Base-by-base conservation (phyloP, 35 echinoderm and acorn worm species). In the Ophioderma brevispina region DNA sequence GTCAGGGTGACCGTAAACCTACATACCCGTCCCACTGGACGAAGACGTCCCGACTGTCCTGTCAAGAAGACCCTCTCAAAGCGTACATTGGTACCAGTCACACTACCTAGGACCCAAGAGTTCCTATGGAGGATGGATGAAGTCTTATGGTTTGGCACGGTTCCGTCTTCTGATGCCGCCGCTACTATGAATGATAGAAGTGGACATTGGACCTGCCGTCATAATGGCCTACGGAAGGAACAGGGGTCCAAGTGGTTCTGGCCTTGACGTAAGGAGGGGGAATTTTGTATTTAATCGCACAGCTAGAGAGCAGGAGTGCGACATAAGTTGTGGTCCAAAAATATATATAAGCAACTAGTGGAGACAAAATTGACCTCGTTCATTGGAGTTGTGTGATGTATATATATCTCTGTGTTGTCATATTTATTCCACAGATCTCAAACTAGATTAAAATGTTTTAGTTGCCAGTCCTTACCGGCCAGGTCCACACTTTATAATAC, bases 171-270 rank as follows among this genome's bases (percentile, higher is more conserved):
- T 33, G 86, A 86, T 94, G 86, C 39, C 86, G 0, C 81, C 96
- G 96, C 95, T 39, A 84, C 39, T 11, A 59, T 98, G n/a, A 89
- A 93, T 55, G 86, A 95, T n/a, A 38, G 96, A 98, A 82, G 79
- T 98, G 11, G 96, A 98, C 41, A 92, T 98, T 52, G 96, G 96
- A 37, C 93, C 96, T 1, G 78, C 90, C 0, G 82, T 91, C 33
- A 32, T 98, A 36, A 90, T 95, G 90, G 93, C 93, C 1, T 98
- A 95, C 49, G 96, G 96, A 1, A 50, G 96, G 96, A 1, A 50
- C 93, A 0, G 85, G 95, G 23, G 82, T 95, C 77, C 92, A 92
- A 63, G 70, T 70, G 10, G 41, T 94, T 43, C 70, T 90, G 31
- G 92, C 95, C 75, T 98, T 3, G 95, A 98, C 90, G 96, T 98